Conservation (phyloP, 2,888 invertebrate species). For the Nomada fabriciana region DNA sequence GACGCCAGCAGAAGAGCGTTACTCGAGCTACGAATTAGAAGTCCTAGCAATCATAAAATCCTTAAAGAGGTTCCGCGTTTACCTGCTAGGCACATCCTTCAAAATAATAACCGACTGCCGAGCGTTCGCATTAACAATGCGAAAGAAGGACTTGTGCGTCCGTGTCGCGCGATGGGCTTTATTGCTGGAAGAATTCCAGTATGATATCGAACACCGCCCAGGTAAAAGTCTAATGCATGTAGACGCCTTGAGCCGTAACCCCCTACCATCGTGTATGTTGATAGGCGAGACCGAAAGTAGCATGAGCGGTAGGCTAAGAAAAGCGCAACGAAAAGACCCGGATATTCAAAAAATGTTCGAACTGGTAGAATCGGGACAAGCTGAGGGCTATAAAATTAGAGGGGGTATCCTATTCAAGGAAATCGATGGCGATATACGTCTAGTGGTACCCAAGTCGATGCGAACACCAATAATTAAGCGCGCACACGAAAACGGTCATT, state of each 20-base stretch:
- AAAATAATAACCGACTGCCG: background rate
- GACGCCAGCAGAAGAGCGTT: background rate
- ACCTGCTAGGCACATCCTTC: background rate
- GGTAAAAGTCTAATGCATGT: background rate
- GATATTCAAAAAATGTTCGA: background rate
- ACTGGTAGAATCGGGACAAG: background rate
- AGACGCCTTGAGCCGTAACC: background rate
- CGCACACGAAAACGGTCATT: no score
- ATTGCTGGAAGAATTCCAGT: background rate
- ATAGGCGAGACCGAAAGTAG: background rate
- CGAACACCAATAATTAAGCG: no score
- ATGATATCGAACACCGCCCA: background rate
- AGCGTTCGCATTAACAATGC: background rate
- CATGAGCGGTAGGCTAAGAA: background rate
- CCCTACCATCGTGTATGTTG: background rate
- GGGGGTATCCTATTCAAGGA: background rate
- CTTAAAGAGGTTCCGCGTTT: background rate
- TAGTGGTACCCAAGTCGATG: no score
- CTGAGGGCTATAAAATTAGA: background rate
- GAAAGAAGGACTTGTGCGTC: background rate
- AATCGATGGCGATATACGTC: background rate
- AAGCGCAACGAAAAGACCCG: background rate
- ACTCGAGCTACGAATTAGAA: background rate
- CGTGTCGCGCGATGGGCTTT: background rate
- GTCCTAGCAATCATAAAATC: conserved; percentile 1